These are phyloP conservation scores for Nycticebus coucang DNA, from an alignment of 2,113 vertebrate species.

Conservation along the genomic window DNA sequence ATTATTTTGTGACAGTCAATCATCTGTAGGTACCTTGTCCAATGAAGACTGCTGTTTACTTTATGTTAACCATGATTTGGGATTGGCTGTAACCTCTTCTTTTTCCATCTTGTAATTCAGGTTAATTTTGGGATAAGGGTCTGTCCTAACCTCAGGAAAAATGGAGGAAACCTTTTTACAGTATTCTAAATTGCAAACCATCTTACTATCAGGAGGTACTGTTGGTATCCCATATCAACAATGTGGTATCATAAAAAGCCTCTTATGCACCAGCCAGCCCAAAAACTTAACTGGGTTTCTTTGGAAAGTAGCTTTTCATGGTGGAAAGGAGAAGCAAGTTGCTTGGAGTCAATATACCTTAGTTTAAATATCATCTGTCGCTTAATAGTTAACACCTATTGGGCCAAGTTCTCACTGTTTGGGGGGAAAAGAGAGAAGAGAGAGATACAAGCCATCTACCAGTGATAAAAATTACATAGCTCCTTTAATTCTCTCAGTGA, in stretches of 20 bases:
- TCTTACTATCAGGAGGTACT: neutral
- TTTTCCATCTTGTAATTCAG: neutral
- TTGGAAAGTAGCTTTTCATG: neutral
- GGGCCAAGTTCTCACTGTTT: neutral
- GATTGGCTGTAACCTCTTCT: neutral
- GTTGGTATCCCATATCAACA: neutral
- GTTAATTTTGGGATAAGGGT: neutral
- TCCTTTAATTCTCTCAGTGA: neutral
- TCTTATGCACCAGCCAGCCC: neutral
- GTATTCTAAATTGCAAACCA: neutral
- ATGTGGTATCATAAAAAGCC: neutral
- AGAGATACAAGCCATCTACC: neutral
- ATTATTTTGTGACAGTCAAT: neutral
- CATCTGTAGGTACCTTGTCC: neutral
- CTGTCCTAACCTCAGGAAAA: neutral
- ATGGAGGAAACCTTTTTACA: neutral
- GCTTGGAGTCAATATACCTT: neutral
- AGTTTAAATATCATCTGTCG: neutral
- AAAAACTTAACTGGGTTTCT: neutral
- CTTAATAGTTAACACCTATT: neutral
- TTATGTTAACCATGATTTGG: conserved; percentile 7
- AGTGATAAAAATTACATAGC: neutral
- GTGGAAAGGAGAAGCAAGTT: neutral
- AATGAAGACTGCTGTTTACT: neutral
- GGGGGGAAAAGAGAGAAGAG: neutral